These are phyloP conservation scores for Saguinus midas DNA, from an alignment of 2,113 vertebrate genomes.

Conservation along the genomic window DNA sequence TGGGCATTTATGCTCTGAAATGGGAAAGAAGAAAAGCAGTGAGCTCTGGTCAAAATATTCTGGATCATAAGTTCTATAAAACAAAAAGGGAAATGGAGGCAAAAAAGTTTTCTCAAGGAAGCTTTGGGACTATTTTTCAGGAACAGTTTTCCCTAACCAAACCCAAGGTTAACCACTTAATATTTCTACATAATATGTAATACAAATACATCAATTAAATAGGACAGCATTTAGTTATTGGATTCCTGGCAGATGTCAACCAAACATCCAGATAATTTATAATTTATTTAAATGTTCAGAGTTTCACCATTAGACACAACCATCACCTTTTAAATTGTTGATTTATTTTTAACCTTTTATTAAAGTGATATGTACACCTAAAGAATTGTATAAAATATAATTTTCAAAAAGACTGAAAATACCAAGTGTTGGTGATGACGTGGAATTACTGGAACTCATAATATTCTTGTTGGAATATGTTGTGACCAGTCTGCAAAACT, in stretches of 20 bases:
- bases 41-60: neutral
- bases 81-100: neutral
- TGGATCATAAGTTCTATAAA: neutral
- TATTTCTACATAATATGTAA: neutral
- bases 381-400: neutral
- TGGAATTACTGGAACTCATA: neutral
- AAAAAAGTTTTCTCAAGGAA: neutral
- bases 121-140: neutral
- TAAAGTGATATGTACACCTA: neutral
- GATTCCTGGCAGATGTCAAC: neutral
- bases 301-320: neutral
- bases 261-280: neutral
- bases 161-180: neutral
- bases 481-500: neutral
- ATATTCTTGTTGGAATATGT: neutral
- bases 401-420: neutral
- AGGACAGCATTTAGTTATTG: neutral
- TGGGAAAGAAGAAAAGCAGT: conserved; percentile 37
- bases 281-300: neutral
- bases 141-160: neutral
- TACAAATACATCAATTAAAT: neutral
- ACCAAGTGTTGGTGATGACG: neutral
- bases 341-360: neutral
- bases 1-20: conserved; percentile 94
- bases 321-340: neutral